phyloP scores from a whole-genome alignment of 2,888 invertebrate species.

The Drosophila quinaria region DNA sequence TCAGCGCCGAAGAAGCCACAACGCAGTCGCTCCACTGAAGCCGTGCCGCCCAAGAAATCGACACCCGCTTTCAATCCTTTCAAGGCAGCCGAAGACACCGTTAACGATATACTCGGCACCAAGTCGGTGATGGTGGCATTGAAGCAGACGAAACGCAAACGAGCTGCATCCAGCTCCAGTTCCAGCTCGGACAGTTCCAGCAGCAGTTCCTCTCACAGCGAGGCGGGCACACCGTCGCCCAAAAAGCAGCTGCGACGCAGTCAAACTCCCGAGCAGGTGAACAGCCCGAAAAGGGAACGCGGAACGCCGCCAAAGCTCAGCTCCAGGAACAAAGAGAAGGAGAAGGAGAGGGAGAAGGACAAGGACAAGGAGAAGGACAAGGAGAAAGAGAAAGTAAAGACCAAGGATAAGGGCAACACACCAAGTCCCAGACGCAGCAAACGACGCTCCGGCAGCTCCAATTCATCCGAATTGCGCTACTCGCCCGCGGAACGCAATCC shows the following conservation, averaged over 20 bases:
- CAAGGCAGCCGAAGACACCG: constrained; percentile 71
- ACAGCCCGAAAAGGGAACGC: constrained; percentile 17
- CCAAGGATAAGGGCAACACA: constrained; percentile 48
- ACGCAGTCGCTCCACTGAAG: constrained; percentile 49
- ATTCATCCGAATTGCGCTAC: constrained; percentile 88
- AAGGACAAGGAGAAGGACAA: constrained; percentile 21
- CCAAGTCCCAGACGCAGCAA: constrained; percentile 51
- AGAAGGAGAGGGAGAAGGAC: constrained; percentile 4
- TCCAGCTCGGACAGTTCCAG: constrained; percentile 57
- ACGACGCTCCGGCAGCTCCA: constrained; percentile 56
- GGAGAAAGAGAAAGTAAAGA: constrained; percentile 30
- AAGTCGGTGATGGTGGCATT: constrained; percentile 70
- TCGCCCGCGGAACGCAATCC: constrained; percentile 90
- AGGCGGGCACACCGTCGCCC: constrained; percentile 51
- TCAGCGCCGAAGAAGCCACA: constrained; percentile 36
- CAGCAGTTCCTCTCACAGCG: constrained; percentile 47
- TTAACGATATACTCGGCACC: constrained; percentile 70
- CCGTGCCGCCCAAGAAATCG: constrained; percentile 35
- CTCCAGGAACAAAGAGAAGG: constrained; percentile 27
- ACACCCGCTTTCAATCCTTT: constrained; percentile 75
- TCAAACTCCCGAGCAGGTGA: constrained; percentile 44
- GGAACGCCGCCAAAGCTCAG: constrained; percentile 59
- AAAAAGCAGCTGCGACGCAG: constrained; percentile 54
- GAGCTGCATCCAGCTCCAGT: constrained; percentile 54
- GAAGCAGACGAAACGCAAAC: constrained; percentile 62